Evolutionary conservation across 1,140 invertebrate genomes (phyloP), one percentile per base, ranked within the genome.

Genomic region (Achroia grisella): DNA sequence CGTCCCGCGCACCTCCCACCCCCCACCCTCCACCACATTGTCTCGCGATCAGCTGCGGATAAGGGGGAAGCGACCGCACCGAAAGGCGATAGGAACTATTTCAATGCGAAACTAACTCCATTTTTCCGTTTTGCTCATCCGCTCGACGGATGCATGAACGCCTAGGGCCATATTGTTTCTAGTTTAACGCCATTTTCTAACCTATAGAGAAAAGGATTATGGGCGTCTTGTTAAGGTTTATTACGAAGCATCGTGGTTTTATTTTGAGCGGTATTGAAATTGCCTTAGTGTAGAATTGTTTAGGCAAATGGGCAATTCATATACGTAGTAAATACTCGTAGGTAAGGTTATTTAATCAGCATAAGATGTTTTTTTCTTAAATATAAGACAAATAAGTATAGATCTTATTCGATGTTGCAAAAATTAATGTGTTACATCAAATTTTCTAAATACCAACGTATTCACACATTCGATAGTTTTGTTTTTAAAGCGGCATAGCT

Each of bases 21-120:
- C 54, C 50, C 59, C 62, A 58, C 57, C 59, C 63, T 58, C 67
- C 73, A 75, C 64, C 68, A 70, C 69, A 73, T 76, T 77, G 78
- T 79, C 68, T 81, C 74, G 68, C 65, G 74, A 79, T 77, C 75
- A 69, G 69, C 69, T 69, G 62, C 68, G 67, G 72, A 79, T 79
- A 79, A 82, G 77, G 65, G 70, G 66, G 70, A 74, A 76, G 69
- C 67, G 57, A 68, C 64, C 56, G 62, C 62, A 65, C 67, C 62
- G 51, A 68, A 58, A 61, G 61, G 48, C 69, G 62, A 78, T 75
- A 74, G 65, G 62, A 72, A 75, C 70, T 48, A 76, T 71, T 79
- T 73, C 71, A 71, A 72, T 70, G 69, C 67, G 71, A 80, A 75
- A 56, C 56, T 46, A 48, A 48, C 62, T 75, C 66, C 71, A 71